Conservation (phyloP, 2,888 invertebrate species). For the Eulithis prunata region DNA sequence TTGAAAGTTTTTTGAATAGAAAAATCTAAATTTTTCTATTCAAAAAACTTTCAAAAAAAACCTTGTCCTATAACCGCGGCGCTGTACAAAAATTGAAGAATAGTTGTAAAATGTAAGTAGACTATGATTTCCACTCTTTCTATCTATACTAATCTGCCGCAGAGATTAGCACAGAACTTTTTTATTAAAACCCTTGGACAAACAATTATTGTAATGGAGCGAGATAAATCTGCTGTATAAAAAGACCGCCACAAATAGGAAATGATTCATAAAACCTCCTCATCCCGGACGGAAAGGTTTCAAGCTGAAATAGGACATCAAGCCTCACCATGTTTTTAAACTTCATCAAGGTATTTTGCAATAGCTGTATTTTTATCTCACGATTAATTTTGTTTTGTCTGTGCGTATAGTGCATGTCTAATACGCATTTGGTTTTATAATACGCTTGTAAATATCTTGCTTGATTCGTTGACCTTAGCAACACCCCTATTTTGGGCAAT, state of each 20-base stretch:
- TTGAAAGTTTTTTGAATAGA: no score
- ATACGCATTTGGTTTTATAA: not conserved
- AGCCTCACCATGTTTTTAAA: conserved; percentile 17
- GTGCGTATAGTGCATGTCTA: no score
- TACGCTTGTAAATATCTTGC: not conserved
- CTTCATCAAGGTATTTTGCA: conserved; percentile 32
- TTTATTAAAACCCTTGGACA: conserved; percentile 64
- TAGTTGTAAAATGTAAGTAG: not conserved
- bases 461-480: not conserved
- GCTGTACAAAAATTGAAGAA: no score
- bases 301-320: not conserved
- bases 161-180: conserved; percentile 53
- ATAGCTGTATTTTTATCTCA: no score
- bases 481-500: not conserved
- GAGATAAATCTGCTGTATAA: conserved; percentile 65
- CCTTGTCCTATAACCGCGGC: no score
- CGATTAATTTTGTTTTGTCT: no score
- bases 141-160: conserved; percentile 50
- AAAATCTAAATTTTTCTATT: no score
- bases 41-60: no score
- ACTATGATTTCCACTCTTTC: not conserved
- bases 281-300: conserved; percentile 23
- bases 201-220: conserved; percentile 51
- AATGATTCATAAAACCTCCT: conserved; percentile 51
- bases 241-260: conserved; percentile 50